phyloP scores from a whole-genome alignment of 35 echinoderm and acorn worm genomes.

The Ophiothrix spiculata region DNA sequence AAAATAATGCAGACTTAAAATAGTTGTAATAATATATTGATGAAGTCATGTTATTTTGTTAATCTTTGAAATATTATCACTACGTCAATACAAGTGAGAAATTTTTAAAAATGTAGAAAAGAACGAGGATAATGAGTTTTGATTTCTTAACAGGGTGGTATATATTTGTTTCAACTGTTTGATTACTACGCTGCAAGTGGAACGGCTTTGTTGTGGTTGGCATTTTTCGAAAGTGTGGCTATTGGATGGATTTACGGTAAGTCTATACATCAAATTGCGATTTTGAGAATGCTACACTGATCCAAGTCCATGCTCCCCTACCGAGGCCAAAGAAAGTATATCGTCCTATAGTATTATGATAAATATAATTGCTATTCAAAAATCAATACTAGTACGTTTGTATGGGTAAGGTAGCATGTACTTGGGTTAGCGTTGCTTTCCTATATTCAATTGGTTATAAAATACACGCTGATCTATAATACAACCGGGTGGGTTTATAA shows the following conservation, averaged over 20 bases:
- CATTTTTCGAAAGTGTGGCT: constrained; percentile 60
- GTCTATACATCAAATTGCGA: neutral
- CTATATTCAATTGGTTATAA: too few relatives aligned
- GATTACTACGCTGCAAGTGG: constrained; percentile 84
- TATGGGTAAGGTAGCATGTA: neutral
- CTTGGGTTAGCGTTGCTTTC: neutral
- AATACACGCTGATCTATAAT: too few relatives aligned
- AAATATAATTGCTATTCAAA: neutral
- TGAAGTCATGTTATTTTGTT: neutral
- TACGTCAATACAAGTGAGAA: neutral
- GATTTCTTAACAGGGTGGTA: constrained; percentile 64
- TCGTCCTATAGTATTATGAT: neutral
- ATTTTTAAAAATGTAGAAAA: neutral
- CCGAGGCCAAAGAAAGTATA: neutral
- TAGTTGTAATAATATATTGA: neutral
- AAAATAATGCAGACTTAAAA: neutral
- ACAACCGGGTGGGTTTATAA: too few relatives aligned
- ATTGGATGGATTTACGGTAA: constrained; percentile 93
- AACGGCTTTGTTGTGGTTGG: constrained; percentile 56
- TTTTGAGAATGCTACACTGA: neutral
- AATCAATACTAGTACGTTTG: neutral
- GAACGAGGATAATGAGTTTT: too few relatives aligned
- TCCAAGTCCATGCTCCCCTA: neutral
- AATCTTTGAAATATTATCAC: constrained; percentile 2
- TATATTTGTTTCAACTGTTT: constrained; percentile 88